These are phyloP conservation scores for Tyria jacobaeae DNA, from an alignment of 2,888 invertebrate genomes.

Conservation along the genomic window DNA sequence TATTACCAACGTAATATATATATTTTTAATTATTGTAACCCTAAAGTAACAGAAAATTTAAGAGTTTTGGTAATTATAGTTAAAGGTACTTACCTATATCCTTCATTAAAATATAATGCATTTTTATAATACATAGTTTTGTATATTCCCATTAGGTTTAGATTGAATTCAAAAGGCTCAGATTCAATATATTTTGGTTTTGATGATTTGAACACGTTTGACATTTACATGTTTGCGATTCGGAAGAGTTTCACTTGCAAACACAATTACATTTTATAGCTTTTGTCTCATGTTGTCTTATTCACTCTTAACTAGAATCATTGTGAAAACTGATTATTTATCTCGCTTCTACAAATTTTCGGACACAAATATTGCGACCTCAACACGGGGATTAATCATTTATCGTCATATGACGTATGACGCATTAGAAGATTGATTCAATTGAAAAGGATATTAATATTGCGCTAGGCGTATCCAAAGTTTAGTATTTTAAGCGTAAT, in stretches of 20 bases:
- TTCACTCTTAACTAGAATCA: neutral
- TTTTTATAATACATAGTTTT: no score
- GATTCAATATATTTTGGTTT: neutral
- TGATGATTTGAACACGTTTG: slow-evolving; percentile 35
- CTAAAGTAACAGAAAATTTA: no score
- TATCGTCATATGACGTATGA: slow-evolving; percentile 75
- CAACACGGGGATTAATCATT: slow-evolving; percentile 41
- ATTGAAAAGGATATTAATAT: slow-evolving; percentile 55
- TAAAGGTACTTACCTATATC: no score
- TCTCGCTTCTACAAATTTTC: slow-evolving; percentile 20
- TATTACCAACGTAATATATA: slow-evolving; percentile 26
- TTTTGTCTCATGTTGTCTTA: slow-evolving; percentile 16
- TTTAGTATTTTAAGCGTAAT: slow-evolving; percentile 56
- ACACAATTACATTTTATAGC: neutral
- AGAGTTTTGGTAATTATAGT: no score
- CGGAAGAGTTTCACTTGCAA: slow-evolving; percentile 14
- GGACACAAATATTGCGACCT: slow-evolving; percentile 27
- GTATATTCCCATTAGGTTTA: no score
- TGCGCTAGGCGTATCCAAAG: slow-evolving; percentile 64
- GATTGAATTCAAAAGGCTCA: slow-evolving; percentile 5
- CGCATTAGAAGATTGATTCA: slow-evolving; percentile 64
- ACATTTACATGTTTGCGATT: slow-evolving; percentile 21
- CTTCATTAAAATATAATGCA: no score
- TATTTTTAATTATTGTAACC: neutral
- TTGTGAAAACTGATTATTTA: neutral